A percentile compares a stretch with the other conserved stretches of the same genome.
phyloP scores from a whole-genome alignment of 2,113 vertebrate species.

The Climacteris rufus region DNA sequence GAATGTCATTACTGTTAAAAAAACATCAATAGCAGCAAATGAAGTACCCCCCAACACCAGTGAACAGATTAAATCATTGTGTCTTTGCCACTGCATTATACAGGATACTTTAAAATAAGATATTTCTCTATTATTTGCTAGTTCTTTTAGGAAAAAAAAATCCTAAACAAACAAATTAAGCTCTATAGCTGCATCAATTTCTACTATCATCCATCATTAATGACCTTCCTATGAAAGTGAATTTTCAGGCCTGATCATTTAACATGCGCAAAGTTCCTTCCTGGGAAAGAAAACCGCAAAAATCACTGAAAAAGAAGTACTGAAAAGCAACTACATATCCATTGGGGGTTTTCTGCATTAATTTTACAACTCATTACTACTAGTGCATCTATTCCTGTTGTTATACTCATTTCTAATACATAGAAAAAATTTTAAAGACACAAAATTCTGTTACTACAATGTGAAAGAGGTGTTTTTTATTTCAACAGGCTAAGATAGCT shows the following conservation, averaged over 20 bases:
- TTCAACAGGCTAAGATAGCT: neutral
- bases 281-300: neutral
- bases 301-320: neutral
- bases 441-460: neutral
- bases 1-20: neutral
- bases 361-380: neutral
- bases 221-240: neutral
- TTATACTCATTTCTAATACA: neutral
- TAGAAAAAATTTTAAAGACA: neutral
- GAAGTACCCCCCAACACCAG: neutral
- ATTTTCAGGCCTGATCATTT: neutral
- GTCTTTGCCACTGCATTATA: neutral
- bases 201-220: neutral
- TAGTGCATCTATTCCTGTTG: neutral
- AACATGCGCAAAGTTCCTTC: neutral
- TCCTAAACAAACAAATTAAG: neutral
- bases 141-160: neutral
- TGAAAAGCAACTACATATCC: neutral
- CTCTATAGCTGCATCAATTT: neutral
- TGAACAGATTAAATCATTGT: neutral
- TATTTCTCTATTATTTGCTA: neutral
- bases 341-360: neutral
- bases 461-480: neutral
- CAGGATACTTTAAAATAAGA: neutral
- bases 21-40: neutral